Conservation (phyloP, 2,888 invertebrate species). For the Onthophagus sagittarius region DNA sequence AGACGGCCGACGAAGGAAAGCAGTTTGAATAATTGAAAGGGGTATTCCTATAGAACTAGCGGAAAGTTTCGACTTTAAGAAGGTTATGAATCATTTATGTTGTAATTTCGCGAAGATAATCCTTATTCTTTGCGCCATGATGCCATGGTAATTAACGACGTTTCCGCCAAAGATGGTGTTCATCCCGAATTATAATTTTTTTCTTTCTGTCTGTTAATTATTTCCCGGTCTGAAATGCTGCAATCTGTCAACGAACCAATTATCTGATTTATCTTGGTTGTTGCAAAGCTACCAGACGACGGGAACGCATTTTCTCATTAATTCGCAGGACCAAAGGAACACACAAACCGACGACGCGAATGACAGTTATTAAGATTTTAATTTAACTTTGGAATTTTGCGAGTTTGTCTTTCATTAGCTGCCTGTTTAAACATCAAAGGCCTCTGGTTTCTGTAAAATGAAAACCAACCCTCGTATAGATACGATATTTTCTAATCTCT, state of each 20-base stretch:
- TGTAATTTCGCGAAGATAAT: neutral
- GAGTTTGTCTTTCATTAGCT: constrained; percentile 17
- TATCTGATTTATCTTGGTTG: constrained; percentile 39
- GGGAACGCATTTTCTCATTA: constrained; percentile 40
- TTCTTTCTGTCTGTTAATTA: neutral
- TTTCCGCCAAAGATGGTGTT: neutral
- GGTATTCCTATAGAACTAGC: neutral
- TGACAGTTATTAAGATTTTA: constrained; percentile 35
- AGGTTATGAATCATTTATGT: neutral
- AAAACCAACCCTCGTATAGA: neutral
- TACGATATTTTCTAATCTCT: neutral
- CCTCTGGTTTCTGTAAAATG: neutral
- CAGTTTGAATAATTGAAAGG: neutral
- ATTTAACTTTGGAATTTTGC: constrained; percentile 22
- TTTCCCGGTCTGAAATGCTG: neutral
- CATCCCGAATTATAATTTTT: neutral
- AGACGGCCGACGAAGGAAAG: neutral
- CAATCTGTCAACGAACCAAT: constrained; percentile 37
- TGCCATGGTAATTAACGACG: neutral
- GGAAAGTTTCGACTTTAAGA: neutral
- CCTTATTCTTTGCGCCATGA: neutral
- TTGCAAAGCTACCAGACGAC: constrained; percentile 23
- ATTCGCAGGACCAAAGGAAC: constrained; percentile 37
- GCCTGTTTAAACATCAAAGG: constrained; percentile 16
- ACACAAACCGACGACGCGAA: constrained; percentile 37